Percentiles rank a stretch among this genome's conserved stretches.
These are phyloP conservation scores for Leucophenga maculata DNA, from an alignment of 2,888 invertebrate species.

Conservation along the genomic window DNA sequence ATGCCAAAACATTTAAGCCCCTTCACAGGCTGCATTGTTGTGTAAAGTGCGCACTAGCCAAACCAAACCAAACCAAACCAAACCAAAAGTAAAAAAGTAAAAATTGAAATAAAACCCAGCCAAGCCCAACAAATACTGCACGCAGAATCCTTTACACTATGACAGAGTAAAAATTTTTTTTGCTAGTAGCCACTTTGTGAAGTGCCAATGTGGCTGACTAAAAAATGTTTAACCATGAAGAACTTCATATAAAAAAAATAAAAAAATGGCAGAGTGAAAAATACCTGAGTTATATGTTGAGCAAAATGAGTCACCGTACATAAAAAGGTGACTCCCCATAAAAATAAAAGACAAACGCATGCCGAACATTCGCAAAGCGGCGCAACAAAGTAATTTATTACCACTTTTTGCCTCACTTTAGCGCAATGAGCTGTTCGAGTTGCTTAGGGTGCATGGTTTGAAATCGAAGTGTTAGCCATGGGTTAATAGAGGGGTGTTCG, in stretches of 20 bases:
- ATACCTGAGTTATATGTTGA: not conserved
- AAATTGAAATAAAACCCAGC: not conserved
- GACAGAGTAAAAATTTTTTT: not conserved
- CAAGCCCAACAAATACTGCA: no score
- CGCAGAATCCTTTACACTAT: no score
- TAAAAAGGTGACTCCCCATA: not conserved
- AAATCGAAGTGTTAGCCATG: not conserved
- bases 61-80: no score
- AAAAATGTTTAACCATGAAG: slow-evolving; percentile 18
- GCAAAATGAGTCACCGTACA: not conserved
- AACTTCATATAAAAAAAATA: not conserved
- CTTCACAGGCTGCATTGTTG: slow-evolving; percentile 8
- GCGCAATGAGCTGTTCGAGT: not conserved
- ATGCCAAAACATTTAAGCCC: slow-evolving; percentile 12
- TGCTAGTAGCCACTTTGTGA: slow-evolving; percentile 21
- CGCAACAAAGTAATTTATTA: slow-evolving; percentile 25
- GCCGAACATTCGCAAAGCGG: slow-evolving; percentile 22
- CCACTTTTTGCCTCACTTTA: not conserved
- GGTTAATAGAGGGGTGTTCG: not conserved
- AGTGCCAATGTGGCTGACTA: slow-evolving; percentile 25
- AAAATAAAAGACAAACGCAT: slow-evolving; percentile 22
- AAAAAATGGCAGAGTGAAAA: no score
- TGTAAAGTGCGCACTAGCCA: not conserved
- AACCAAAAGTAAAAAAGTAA: no score
- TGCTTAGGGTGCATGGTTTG: not conserved